Evolutionary conservation across 2,797 vertebrate genomes (phyloP), one percentile per base, ranked within the genome.

Genomic region (Hoplostethus mediterraneus): DNA sequence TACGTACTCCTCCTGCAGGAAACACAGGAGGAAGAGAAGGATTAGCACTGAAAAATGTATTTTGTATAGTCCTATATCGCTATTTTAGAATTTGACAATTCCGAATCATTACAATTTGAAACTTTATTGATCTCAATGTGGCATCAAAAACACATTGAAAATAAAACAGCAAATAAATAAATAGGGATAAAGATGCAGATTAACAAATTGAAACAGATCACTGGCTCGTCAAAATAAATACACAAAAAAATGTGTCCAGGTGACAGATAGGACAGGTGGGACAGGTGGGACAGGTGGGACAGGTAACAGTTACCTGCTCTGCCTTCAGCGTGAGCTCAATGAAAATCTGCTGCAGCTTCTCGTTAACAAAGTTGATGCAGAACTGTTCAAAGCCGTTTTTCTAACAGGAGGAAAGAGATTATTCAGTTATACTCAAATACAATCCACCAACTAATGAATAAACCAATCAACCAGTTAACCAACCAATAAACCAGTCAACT

Each of bases 281-380:
- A 17, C 4, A 28, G 12, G 31, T 33, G 3, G 31, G 38, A 58
- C 36, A 45, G 17, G 3, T 21, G 4, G 33, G 25, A 33, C 31
- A 1, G 3, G 28, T 0, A 21, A 21, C 21, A 21, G 0, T 71
- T 63, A 95, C 95, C 94, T 96, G 95, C 59, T 96, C 95, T 0
- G 95, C 95, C 87, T 96, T 96, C 67, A 96, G 87, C 0, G 95
- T 96, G 55, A 96, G 92, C 66, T 96, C 94, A 0, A 96, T 96
- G 49, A 96, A 96, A 61, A 96, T 96, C 86, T 96, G 95, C 86
- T 96, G 95, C 60, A 96, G 92, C 68, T 96, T 96, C 85, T 96
- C 95, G 14, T 96, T 96, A 63, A 96, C 95, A 75, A 96, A 96
- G 90, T 96, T 96, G 81, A 96, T 96, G 84, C 95, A 95, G 80